Percentiles rank a stretch among this genome's conserved stretches.
Evolutionary conservation across 2,113 vertebrate species (phyloP).

Genomic region (Zapornia atra): DNA sequence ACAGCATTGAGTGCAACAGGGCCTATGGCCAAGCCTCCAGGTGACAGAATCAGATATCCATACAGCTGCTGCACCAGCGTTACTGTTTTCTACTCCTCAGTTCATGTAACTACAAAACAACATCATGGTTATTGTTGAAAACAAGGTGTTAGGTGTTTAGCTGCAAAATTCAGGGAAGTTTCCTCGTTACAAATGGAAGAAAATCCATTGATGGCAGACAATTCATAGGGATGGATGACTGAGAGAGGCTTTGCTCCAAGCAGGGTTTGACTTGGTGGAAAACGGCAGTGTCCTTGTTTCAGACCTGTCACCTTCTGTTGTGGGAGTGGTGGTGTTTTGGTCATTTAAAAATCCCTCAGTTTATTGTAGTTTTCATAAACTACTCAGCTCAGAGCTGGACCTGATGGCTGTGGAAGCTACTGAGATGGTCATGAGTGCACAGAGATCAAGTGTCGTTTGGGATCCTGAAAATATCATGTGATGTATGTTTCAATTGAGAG

Average conservation of each 20-base stretch:
- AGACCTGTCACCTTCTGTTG: not conserved
- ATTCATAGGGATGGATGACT: not conserved
- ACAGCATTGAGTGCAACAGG: not conserved
- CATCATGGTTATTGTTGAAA: not conserved
- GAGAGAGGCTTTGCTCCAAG: rapidly evolving
- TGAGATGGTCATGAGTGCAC: not conserved
- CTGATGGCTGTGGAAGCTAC: rapidly evolving
- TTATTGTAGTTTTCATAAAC: not conserved
- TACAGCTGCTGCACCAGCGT: not conserved
- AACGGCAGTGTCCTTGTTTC: not conserved
- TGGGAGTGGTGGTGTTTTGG: not conserved
- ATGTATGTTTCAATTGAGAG: not conserved
- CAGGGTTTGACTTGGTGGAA: not conserved
- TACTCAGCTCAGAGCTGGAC: not conserved
- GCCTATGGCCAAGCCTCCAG: not conserved
- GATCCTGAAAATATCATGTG: not conserved
- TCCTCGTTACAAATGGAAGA: not conserved
- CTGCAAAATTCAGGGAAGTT: not conserved
- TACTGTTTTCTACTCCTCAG: not conserved
- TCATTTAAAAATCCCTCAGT: not conserved
- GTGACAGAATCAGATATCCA: not conserved
- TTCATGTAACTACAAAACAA: not conserved
- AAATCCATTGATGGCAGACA: not conserved
- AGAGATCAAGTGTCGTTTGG: not conserved
- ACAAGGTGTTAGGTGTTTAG: not conserved